phyloP scores from a whole-genome alignment of 2,113 vertebrate genomes.

The Montifringilla adamsi region DNA sequence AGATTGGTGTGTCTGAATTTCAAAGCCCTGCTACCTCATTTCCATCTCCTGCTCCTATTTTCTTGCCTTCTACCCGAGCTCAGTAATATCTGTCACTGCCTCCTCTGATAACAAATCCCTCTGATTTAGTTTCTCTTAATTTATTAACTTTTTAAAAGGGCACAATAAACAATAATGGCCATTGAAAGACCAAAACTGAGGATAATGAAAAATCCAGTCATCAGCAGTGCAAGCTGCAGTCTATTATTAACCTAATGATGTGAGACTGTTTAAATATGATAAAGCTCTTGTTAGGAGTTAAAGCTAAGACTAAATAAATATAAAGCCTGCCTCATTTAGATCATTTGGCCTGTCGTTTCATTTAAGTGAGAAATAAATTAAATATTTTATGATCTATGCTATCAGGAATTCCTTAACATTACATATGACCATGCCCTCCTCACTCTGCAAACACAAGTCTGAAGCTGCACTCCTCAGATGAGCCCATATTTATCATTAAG shows the following conservation, averaged over 20 bases:
- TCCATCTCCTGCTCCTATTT: neutral
- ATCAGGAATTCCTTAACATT: neutral
- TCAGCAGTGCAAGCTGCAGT: neutral
- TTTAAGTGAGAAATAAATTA: neutral
- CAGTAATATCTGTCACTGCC: neutral
- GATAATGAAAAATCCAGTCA: slow-evolving; percentile 9
- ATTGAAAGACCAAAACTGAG: neutral
- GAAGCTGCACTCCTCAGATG: neutral
- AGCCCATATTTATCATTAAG: neutral
- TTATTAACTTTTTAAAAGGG: neutral
- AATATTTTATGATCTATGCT: neutral
- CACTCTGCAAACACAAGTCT: neutral
- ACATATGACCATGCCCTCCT: neutral
- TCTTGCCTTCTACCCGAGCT: neutral
- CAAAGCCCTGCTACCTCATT: neutral
- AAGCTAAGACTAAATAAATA: slow-evolving; percentile 18
- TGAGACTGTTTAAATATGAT: slow-evolving; percentile 13
- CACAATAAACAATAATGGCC: neutral
- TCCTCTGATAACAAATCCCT: neutral
- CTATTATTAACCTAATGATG: neutral
- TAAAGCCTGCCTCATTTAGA: neutral
- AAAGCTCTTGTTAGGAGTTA: neutral
- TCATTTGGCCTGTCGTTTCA: neutral
- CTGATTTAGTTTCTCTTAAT: neutral
- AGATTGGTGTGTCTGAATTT: neutral